Evolutionary conservation across 2,113 vertebrate genomes (phyloP).

Genomic region (Illadopsis cleaveri): DNA sequence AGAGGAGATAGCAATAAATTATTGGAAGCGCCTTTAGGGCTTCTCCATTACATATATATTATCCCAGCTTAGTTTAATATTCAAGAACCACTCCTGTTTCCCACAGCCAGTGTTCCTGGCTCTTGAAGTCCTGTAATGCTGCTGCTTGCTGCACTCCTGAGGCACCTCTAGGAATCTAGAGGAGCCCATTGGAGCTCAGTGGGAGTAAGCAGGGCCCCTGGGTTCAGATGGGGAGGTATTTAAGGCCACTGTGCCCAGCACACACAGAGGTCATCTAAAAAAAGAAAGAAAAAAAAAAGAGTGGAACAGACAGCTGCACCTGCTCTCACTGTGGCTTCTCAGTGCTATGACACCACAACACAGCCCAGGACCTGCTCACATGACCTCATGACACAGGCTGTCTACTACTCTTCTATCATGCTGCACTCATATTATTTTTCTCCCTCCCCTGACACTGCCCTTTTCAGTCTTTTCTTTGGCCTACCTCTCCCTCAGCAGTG

Average conservation of each 20-base stretch:
- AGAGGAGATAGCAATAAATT: background rate
- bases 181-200: background rate
- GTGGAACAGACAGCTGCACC: background rate
- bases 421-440: background rate
- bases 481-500: background rate
- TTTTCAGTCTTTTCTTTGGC: background rate
- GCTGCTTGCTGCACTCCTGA: background rate
- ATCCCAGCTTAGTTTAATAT: background rate
- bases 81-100: background rate
- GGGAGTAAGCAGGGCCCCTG: background rate
- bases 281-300: background rate
- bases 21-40: background rate
- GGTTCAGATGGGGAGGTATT: background rate
- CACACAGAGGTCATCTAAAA: background rate
- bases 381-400: rapidly evolving
- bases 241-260: background rate
- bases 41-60: background rate
- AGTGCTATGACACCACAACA: background rate
- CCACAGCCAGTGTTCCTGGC: background rate
- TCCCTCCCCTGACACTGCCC: background rate
- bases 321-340: background rate
- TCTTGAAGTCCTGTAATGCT: background rate
- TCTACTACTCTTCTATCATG: background rate
- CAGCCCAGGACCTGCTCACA: background rate
- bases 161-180: background rate